A percentile compares a stretch with the other conserved stretches of the same genome.
Conservation (phyloP, 2,113 vertebrate genomes). For the Malurus cyaneus region DNA sequence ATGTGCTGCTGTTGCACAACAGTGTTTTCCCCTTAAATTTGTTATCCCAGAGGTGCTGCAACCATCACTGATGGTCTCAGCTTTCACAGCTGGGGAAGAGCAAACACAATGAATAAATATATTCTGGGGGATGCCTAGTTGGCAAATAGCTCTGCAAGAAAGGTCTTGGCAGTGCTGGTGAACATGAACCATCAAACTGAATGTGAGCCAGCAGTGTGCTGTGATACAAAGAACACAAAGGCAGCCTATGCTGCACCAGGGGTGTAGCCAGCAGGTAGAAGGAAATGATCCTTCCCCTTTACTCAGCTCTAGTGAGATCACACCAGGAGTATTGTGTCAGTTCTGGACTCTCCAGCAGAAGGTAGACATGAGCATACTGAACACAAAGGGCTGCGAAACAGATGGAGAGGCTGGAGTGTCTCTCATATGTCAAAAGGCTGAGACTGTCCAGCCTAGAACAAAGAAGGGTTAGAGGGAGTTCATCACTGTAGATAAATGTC, state of each 20-base stretch:
- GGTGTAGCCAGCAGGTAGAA: not conserved
- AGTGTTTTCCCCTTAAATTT: not conserved
- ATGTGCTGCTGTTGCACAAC: not conserved
- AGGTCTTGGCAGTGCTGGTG: not conserved
- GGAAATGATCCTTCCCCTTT: not conserved
- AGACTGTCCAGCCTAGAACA: not conserved
- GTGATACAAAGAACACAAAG: not conserved
- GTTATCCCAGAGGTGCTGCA: not conserved
- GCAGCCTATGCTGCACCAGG: not conserved
- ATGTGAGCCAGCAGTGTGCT: not conserved
- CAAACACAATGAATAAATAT: not conserved
- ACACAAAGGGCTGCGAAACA: not conserved
- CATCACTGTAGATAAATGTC: not conserved
- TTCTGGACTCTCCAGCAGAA: not conserved
- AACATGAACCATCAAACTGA: not conserved
- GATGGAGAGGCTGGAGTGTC: not conserved
- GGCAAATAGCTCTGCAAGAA: not conserved
- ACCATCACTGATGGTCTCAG: not conserved
- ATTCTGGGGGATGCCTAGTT: not conserved
- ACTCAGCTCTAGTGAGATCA: not conserved
- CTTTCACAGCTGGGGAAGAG: not conserved
- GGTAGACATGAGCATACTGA: not conserved
- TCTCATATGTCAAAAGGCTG: not conserved
- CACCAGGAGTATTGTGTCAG: not conserved
- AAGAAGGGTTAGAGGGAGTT: not conserved